Conservation (phyloP, 2,888 invertebrate species). For the Aphelenchoides bicaudatus region DNA sequence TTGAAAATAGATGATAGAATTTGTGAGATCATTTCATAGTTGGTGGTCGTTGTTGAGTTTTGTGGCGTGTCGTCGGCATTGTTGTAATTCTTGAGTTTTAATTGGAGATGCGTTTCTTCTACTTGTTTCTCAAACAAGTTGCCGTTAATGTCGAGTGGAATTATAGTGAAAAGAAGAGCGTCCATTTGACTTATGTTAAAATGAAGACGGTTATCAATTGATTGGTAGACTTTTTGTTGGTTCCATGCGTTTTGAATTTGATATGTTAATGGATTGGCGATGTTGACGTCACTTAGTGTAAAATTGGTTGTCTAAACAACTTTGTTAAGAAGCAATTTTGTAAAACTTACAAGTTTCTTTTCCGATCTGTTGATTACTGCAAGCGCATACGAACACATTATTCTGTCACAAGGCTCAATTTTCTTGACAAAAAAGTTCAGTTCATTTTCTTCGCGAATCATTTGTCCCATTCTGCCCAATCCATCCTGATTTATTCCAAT, state of each 20-base stretch:
- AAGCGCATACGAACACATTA: slow-evolving; percentile 1
- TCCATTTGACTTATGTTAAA: background rate
- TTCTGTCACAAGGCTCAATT: slow-evolving; percentile 8
- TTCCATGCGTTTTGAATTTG: background rate
- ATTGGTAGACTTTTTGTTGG: background rate
- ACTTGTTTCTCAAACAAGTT: slow-evolving; percentile 74
- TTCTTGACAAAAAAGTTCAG: slow-evolving; percentile 1
- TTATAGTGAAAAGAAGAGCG: background rate
- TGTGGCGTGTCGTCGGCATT: no score
- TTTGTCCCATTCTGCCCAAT: slow-evolving; percentile 56
- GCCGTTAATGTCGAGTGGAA: slow-evolving; percentile 55
- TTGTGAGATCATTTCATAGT: no score
- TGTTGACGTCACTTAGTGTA: background rate
- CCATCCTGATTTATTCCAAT: slow-evolving; percentile 60
- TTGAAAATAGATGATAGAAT: no score
- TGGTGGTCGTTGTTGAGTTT: no score
- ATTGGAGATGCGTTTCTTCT: background rate
- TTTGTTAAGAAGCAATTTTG: background rate
- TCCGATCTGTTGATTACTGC: slow-evolving; percentile 12
- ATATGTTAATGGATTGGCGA: background rate
- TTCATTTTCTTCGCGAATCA: slow-evolving; percentile 42
- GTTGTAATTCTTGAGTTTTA: no score
- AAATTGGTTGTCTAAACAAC: background rate
- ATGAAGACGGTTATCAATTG: background rate
- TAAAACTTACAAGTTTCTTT: background rate